phyloP scores from a whole-genome alignment of 2,113 vertebrate genomes.

The Paedocypris sp. region DNA sequence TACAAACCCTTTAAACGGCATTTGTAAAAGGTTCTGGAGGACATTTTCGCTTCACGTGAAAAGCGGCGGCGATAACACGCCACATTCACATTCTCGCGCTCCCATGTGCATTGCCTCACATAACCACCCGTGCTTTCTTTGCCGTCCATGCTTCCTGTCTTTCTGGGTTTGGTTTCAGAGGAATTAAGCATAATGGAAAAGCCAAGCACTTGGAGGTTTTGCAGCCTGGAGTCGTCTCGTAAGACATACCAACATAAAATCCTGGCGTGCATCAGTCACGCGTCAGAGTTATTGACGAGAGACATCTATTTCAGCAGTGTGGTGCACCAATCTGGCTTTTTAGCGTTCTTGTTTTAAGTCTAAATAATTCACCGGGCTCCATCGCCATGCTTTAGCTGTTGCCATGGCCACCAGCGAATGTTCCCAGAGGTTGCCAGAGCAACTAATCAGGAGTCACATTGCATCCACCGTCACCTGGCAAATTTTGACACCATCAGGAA shows the following conservation, averaged over 20 bases:
- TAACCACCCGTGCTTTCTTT: not conserved
- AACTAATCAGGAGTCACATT: constrained; percentile 62
- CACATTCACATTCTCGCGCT: not conserved
- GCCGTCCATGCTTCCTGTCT: not conserved
- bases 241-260: not conserved
- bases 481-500: constrained; percentile 27
- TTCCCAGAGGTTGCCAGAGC: constrained; percentile 57
- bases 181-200: constrained; percentile 25
- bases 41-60: not conserved
- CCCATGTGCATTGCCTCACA: constrained; percentile 7
- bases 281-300: not conserved
- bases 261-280: not conserved
- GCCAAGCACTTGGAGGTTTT: constrained; percentile 6
- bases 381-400: constrained; percentile 61
- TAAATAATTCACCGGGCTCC: constrained; percentile 48
- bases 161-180: not conserved
- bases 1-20: not conserved
- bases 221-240: not conserved
- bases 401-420: constrained; percentile 59
- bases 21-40: too few relatives aligned
- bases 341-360: constrained; percentile 45
- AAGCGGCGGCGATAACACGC: not conserved
- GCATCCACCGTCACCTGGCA: constrained; percentile 42
- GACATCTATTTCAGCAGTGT: not conserved
- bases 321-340: constrained; percentile 23